Evolutionary conservation across 2,113 vertebrate genomes (phyloP), one percentile per base, ranked within the genome.

Genomic region (Tor tambroides): DNA sequence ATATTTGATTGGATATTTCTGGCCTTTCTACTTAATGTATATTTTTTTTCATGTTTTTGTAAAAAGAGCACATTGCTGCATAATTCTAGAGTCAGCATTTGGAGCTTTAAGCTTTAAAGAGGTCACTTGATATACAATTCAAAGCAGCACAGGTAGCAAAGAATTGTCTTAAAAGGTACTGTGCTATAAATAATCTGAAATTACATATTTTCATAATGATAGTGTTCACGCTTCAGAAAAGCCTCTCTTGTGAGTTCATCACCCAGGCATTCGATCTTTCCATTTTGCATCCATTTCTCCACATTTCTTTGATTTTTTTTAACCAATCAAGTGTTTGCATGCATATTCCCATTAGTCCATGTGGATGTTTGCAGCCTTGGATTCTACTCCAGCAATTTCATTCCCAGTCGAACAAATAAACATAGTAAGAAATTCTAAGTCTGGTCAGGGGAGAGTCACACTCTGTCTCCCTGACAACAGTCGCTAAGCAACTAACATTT

Each of bases 401-500:
- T 26, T 88, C 85, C 74, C 82, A 59, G 71, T 88, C 78, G 89
- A 91, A 92, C 89, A 93, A 92, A 92, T 92, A 91, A 83, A 85
- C 71, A 86, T 87, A 63, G 80, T 91, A 92, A 91, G 90, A 93
- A 90, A 92, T 90, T 88, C 85, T 49, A 92, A 93, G 83, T 87
- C 86, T 94, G 93, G 91, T 91, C 92, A 94, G 91, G 93, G 91
- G 90, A 94, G 91, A 93, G 90, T 86, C 88, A 91, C 91, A 93
- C 89, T 77, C 90, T 11, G 93, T 96, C 92, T 94, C 95, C 94
- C 83, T 95, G 95, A 94, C 95, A 91, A 95, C 95, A 26, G 94
- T 96, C 91, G 93, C 94, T 92, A 92, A 91, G 95, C 95, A 96
- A 96, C 95, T 91, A 91, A 93, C 92, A 91, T 92, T 93, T 90